Percentiles rank a stretch among this genome's conserved stretches.
Evolutionary conservation across 2,797 vertebrate species (phyloP).

Genomic region (Lepus oiostolus): DNA sequence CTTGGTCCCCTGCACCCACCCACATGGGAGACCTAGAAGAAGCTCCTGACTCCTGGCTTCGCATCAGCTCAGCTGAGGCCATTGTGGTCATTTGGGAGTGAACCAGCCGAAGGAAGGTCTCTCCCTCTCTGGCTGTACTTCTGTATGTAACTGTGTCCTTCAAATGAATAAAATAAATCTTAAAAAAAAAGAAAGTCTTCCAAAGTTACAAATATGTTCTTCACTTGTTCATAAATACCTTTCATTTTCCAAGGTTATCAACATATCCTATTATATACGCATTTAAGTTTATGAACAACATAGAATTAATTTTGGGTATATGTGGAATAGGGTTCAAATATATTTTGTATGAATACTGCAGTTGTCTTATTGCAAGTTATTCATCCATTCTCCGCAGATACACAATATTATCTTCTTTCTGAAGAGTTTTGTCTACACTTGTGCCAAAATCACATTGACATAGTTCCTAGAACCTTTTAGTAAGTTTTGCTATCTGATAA

Average conservation of each 20-base stretch:
- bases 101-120: no score
- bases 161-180: no score
- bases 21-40: no score
- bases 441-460: background rate
- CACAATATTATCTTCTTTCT: background rate
- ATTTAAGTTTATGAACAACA: background rate
- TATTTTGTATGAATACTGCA: background rate
- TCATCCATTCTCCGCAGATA: background rate
- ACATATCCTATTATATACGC: background rate
- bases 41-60: no score
- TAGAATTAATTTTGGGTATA: background rate
- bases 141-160: no score
- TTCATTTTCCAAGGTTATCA: background rate
- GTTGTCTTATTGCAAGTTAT: background rate
- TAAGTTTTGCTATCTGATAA: background rate
- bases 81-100: no score
- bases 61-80: no score
- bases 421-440: background rate
- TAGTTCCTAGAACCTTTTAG: background rate
- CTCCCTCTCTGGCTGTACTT: no score
- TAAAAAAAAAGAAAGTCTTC: background rate
- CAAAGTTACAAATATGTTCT: constrained; percentile 28
- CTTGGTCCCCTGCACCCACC: no score
- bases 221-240: background rate
- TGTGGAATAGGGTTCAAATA: background rate